These are phyloP conservation scores for Odontomachus brunneus DNA, from an alignment of 1,140 invertebrate species.

Conservation along the genomic window DNA sequence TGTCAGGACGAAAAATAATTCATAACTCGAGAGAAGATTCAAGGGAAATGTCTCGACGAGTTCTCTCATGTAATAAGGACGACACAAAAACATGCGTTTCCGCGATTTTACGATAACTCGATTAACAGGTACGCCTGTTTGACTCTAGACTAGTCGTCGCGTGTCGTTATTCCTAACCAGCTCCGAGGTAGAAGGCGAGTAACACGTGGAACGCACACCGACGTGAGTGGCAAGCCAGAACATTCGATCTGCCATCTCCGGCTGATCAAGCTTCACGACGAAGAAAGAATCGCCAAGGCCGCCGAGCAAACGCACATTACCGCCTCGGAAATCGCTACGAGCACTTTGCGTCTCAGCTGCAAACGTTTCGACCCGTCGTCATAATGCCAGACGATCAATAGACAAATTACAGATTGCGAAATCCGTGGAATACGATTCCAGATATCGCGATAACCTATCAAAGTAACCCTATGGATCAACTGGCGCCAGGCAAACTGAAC, in stretches of 20 bases:
- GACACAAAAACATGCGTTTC: neutral
- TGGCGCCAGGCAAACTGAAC: slow-evolving; percentile 87
- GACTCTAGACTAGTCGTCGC: neutral
- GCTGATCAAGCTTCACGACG: slow-evolving; percentile 82
- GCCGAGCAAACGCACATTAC: slow-evolving; percentile 88
- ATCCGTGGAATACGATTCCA: slow-evolving; percentile 13
- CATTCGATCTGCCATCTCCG: slow-evolving; percentile 69
- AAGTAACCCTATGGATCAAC: slow-evolving; percentile 87
- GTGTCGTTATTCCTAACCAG: slow-evolving; percentile 73
- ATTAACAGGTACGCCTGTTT: slow-evolving; percentile 1
- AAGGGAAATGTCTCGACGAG: neutral
- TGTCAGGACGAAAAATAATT: neutral
- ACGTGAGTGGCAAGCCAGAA: slow-evolving; percentile 85
- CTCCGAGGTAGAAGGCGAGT: slow-evolving; percentile 87
- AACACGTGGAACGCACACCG: slow-evolving; percentile 86
- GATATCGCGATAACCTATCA: slow-evolving; percentile 20
- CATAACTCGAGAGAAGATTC: neutral
- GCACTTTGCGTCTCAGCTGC: slow-evolving; percentile 87
- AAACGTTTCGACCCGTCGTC: slow-evolving; percentile 32
- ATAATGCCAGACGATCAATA: slow-evolving; percentile 23
- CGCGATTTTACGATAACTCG: neutral
- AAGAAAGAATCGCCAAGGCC: slow-evolving; percentile 89
- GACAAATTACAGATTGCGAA: slow-evolving; percentile 45
- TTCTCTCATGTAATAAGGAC: neutral
- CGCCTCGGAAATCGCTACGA: slow-evolving; percentile 89